phyloP scores from a whole-genome alignment of 2,888 invertebrate species.

The Hesperia comma region DNA sequence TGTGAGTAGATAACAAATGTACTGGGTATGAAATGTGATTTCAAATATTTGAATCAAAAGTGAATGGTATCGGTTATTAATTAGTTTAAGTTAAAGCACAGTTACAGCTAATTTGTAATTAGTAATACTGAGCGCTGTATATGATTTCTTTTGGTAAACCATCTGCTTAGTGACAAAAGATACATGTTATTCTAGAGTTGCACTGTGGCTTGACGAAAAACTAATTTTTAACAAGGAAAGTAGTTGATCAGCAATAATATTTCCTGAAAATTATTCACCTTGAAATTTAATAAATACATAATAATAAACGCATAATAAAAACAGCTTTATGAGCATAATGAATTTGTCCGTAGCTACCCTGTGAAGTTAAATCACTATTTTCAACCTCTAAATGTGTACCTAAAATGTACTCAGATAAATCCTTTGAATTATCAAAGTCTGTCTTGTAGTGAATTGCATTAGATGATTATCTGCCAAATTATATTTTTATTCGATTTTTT shows the following conservation, averaged over 20 bases:
- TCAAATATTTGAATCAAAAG: conserved; percentile 50
- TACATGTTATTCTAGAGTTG: conserved; percentile 31
- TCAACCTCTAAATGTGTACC: conserved; percentile 42
- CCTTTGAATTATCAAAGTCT: conserved; percentile 34
- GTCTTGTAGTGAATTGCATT: conserved; percentile 32
- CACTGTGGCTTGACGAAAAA: conserved; percentile 52
- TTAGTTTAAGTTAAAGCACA: conserved; percentile 55
- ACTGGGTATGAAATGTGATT: conserved; percentile 73
- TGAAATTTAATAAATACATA: conserved; percentile 42
- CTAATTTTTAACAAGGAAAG: conserved; percentile 52
- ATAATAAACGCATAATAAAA: conserved; percentile 47
- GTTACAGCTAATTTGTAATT: conserved; percentile 35
- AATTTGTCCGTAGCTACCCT: conserved; percentile 44
- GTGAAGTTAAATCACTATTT: conserved; percentile 45
- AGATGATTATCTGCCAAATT: conserved; percentile 36
- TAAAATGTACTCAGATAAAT: conserved; percentile 43
- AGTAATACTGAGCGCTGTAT: conserved; percentile 17
- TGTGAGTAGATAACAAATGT: conserved; percentile 71
- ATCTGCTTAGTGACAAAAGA: background rate
- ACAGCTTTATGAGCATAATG: conserved; percentile 46
- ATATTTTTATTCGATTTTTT: conserved; percentile 34
- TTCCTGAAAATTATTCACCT: conserved; percentile 39
- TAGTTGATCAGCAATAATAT: conserved; percentile 43
- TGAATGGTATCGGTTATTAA: conserved; percentile 48
- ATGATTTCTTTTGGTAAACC: conserved; percentile 1